Evolutionary conservation across 2,113 vertebrate genomes (phyloP), one percentile per base, ranked within the genome.

Genomic region (Entelurus aequoreus): DNA sequence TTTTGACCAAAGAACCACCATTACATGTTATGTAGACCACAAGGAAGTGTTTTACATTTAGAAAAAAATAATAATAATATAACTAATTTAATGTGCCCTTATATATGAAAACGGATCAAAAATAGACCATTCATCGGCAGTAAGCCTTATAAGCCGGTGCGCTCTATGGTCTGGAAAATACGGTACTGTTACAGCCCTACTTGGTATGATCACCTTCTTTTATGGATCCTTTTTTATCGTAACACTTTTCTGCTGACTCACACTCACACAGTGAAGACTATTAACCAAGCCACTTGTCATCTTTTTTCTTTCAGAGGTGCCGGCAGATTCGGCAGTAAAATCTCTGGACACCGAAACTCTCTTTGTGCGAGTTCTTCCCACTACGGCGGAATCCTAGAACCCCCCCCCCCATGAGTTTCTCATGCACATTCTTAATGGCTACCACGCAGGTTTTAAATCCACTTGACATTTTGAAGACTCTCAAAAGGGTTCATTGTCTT

Each of bases 331-430:
- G 54, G 88, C 94, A 42, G 81, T 94, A 84, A 94, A 94, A 87
- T 91, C 86, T 58, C 71, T 97, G 74, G 91, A 93, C 85, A 92
- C 71, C 72, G 96, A 94, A 89, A 95, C 93, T 5, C 46, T 97
- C 12, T 97, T 92, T 71, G 91, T 98, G 75, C 71, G 65, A 74
- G 93, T 94, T 75, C 71, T 91, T 64, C 90, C 94, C 16, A 95
- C 93, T 48, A 94, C 93, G 0, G 94, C 95, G 37, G 88, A 91
- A 58, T 76, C 88, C 8, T 91, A 79, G 73, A 67, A 60, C 55
- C 60, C 58, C 14, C 6, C 8, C 8, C 38, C 16, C 13, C 11
- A 44, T 11, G 14, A 42, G 10, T 19, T 61, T 19, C 47, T 36
- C 62, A 15, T 68, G 48, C 52, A 16, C 53, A 38, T 61, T 58